phyloP scores from a whole-genome alignment of 2,797 vertebrate species.

The Phalloptychus januarius region DNA sequence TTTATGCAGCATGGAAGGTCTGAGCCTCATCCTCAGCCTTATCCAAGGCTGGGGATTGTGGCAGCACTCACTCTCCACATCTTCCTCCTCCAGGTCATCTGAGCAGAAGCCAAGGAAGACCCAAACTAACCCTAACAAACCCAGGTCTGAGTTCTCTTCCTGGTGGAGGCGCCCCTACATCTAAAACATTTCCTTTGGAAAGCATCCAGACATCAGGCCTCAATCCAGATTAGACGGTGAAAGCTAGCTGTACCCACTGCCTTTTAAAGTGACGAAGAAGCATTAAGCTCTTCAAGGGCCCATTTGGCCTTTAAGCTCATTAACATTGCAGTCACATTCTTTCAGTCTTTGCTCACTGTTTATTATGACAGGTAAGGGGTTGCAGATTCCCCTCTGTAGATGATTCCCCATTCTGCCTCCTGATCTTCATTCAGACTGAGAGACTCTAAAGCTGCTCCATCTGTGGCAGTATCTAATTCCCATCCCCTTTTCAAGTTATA shows the following conservation, averaged over 20 bases:
- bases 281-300: background rate
- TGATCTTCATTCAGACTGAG: background rate
- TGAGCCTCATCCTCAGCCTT: background rate
- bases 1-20: no score
- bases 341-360: background rate
- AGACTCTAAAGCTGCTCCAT: background rate
- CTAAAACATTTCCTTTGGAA: background rate
- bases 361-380: background rate
- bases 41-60: background rate
- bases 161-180: background rate
- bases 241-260: background rate
- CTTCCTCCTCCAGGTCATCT: background rate
- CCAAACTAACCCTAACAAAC: background rate
- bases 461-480: background rate
- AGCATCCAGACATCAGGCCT: background rate
- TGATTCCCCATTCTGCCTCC: background rate
- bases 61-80: background rate
- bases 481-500: background rate
- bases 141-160: background rate
- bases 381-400: background rate
- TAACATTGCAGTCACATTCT: background rate
- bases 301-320: background rate
- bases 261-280: background rate
- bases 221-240: background rate
- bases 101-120: background rate